Percentiles rank a stretch among this genome's conserved stretches.
phyloP scores from a whole-genome alignment of 2,797 vertebrate species.

The Cirrhinus mrigala region DNA sequence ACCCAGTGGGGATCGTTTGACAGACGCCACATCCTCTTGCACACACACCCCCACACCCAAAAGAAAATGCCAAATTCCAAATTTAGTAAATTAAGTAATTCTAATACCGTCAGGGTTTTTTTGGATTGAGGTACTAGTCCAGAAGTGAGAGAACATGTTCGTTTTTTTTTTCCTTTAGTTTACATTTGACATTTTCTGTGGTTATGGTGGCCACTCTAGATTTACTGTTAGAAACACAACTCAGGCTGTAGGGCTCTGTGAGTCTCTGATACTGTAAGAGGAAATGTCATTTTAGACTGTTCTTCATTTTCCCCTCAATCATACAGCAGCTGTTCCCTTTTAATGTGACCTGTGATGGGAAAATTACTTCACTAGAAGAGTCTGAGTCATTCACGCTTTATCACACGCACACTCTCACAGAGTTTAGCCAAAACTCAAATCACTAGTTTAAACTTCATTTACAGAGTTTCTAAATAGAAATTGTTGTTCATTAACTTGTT shows the following conservation, averaged over 20 bases:
- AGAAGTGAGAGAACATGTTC: neutral
- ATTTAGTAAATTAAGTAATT: neutral
- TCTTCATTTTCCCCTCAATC: slow-evolving; percentile 1
- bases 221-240: neutral
- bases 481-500: neutral
- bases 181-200: neutral
- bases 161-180: neutral
- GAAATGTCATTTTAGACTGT: neutral
- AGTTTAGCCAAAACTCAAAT: neutral
- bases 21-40: neutral
- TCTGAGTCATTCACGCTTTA: neutral
- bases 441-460: neutral
- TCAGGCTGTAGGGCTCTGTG: neutral
- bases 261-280: neutral
- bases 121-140: too few species aligned
- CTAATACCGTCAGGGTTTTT: neutral
- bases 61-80: neutral
- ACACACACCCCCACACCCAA: neutral
- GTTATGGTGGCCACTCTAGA: neutral
- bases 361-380: neutral
- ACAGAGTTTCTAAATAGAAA: neutral
- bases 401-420: neutral
- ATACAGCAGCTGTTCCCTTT: neutral
- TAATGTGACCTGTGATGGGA: neutral
- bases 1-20: neutral